Evolutionary conservation across 2,113 vertebrate genomes (phyloP), one percentile per base, ranked within the genome.

Genomic region (Caloenas nicobarica): DNA sequence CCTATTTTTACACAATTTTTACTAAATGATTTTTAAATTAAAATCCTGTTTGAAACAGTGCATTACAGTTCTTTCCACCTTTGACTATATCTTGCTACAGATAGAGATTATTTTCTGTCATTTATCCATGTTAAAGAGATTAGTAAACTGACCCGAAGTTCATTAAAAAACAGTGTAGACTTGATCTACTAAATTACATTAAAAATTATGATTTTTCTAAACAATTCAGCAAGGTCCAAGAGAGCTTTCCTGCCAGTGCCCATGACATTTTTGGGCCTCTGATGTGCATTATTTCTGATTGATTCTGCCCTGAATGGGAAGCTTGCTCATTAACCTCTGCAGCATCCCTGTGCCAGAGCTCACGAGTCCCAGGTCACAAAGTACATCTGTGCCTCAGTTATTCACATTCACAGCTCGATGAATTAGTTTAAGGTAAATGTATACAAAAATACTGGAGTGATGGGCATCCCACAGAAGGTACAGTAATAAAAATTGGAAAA

Each of bases 381-480:
- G 5, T 13, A 18, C 6, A 7, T 24, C n/a, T 34, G 25, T 56
- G 22, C 23, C 29, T 38, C 51, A 56, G 44, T 18, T 65, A 44
- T 29, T 57, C 62, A 54, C 1, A 0, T 36, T 70, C 29, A 65
- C 21, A 61, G 34, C 5, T 42, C 62, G 14, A 12, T 86, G n/a
- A 64, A 36, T 3, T 28, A 11, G 9, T 68, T 94, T 80, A 64
- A 60, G 26, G 42, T 33, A 77, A 93, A 73, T 24, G 2, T 33
- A 6, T 33, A 11, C 5, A 72, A 76, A 93, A 92, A 42, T 42
- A 38, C 18, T 24, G n/a, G 18, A 82, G 21, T 4, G 5, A 44
- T 65, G 19, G 28, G 11, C 3, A 51, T 3, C 0, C 3, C 13
- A 19, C 5, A 76, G 29, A 65, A 5, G 5, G 1, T 3, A 65